Evolutionary conservation across 2,888 invertebrate genomes (phyloP), one percentile per base, ranked within the genome.

Genomic region (Xestia c-nigrum): DNA sequence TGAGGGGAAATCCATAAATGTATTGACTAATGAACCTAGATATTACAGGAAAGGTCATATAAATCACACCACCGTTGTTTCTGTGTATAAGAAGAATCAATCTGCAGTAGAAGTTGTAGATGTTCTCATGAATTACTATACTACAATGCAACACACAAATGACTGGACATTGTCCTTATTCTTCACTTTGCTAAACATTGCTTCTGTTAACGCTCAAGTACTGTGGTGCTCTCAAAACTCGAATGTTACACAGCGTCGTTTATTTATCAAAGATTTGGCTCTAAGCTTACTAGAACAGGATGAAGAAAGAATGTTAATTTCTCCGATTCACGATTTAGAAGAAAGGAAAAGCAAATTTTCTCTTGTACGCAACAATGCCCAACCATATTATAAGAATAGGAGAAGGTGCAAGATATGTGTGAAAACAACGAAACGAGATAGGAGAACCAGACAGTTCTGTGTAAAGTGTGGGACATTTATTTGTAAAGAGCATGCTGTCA

Each of bases 111-210:
- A 95, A 91, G 94, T 96, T 16, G 81, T 95, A 16, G 95, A 95
- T 88, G 95, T 96, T 14, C 85, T 96, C 14, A 95, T 96, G 94
- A 93, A 95, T 89, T 95, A 95, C 86, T 96, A 96, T 78, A 96
- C 96, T 0, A 95, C 96, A 9, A 92, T 95, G 93, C 95, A 96
- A 76, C 91, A 94, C 76, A 94, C 94, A n/a, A 96, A 96, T 81
- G 93, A 95, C 83, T 97, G 96, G 96, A 93, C 94, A 0, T 81
- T 95, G 12, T 94, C 96, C 6, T 85, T 96, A 77, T 96, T 96
- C 84, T 96, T 95, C 76, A 94, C 94, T 47, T 83, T 96, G 72
- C 89, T 96, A 21, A 96, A 97, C 81, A 94, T 96, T 86, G 96
- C 96, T 2, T 92, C 95, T 0, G 89, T 96, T 0, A 96, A 96